Evolutionary conservation across 2,113 vertebrate genomes (phyloP).

Genomic region (Nansenia antarctica): DNA sequence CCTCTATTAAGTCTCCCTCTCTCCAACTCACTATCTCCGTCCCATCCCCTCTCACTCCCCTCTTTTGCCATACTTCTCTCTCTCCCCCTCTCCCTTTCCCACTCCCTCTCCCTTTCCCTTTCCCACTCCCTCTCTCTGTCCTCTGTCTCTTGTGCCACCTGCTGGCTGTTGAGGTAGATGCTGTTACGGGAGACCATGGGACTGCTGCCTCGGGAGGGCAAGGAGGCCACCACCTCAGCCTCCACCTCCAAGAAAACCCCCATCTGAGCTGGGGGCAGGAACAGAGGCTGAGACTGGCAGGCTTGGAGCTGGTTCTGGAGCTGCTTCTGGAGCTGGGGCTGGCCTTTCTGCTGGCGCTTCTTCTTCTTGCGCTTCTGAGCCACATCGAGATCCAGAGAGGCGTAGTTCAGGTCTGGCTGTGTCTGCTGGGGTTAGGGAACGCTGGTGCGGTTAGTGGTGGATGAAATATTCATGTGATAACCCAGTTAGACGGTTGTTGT

Average conservation of each 20-base stretch:
- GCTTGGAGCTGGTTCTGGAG: constrained; percentile 35
- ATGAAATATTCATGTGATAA: no score
- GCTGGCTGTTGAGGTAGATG: constrained; percentile 79
- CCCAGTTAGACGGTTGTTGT: no score
- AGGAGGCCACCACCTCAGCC: constrained; percentile 37
- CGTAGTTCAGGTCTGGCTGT: constrained; percentile 68
- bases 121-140: constrained; percentile 54
- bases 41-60: constrained; percentile 22
- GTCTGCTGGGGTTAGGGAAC: constrained; percentile 33
- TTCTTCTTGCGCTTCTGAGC: constrained; percentile 62
- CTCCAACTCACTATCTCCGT: constrained; percentile 9
- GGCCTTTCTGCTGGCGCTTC: constrained; percentile 50
- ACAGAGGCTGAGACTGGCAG: not conserved
- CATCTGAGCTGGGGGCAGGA: not conserved
- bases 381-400: constrained; percentile 69
- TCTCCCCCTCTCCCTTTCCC: not conserved
- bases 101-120: constrained; percentile 22
- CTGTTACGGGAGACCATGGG: constrained; percentile 68
- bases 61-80: constrained; percentile 6
- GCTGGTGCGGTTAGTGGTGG: constrained; percentile 5
- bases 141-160: constrained; percentile 66
- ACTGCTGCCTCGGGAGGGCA: constrained; percentile 61
- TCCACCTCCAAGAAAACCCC: constrained; percentile 51
- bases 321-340: constrained; percentile 27
- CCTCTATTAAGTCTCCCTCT: not conserved